These are phyloP conservation scores for Herminia tarsipennalis DNA, from an alignment of 2,888 invertebrate species.

Conservation along the genomic window DNA sequence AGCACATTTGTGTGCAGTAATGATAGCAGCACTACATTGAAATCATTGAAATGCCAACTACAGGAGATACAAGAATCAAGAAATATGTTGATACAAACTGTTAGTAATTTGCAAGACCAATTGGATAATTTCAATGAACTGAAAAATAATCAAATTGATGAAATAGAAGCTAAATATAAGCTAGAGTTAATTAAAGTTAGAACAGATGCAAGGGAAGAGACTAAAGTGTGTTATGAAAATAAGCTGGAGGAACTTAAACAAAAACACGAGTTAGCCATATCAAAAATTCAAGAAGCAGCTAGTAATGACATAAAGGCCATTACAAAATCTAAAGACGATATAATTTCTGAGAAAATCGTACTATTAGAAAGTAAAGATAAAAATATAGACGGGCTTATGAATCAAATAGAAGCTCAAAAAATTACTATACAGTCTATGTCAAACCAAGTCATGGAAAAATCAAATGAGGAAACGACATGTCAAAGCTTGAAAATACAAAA, in stretches of 20 bases:
- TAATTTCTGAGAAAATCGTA: conserved; percentile 59
- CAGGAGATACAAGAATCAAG: conserved; percentile 63
- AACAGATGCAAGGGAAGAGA: conserved; percentile 56
- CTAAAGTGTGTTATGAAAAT: conserved; percentile 54
- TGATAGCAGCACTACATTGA: conserved; percentile 54
- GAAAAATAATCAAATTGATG: conserved; percentile 66
- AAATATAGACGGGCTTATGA: conserved; percentile 58
- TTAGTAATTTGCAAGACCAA: conserved; percentile 58
- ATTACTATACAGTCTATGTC: conserved; percentile 56
- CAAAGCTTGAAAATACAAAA: conserved; percentile 51
- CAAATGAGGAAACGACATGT: conserved; percentile 45
- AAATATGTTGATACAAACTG: conserved; percentile 58
- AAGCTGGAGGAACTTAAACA: conserved; percentile 59
- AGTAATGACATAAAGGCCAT: conserved; percentile 48
- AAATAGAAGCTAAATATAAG: conserved; percentile 62
- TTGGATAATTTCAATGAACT: conserved; percentile 58
- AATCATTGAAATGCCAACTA: conserved; percentile 59
- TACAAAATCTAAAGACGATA: conserved; percentile 44
- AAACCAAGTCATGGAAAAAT: conserved; percentile 55
- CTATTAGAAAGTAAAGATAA: conserved; percentile 57
- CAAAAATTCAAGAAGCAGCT: conserved; percentile 49
- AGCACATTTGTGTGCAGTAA: conserved; percentile 44
- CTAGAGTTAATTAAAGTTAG: conserved; percentile 61
- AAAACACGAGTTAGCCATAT: conserved; percentile 55
- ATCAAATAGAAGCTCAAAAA: conserved; percentile 60